Percentiles rank a stretch among this genome's conserved stretches.
phyloP scores from a whole-genome alignment of 2,113 vertebrate genomes.

The Peromyscus leucopus region DNA sequence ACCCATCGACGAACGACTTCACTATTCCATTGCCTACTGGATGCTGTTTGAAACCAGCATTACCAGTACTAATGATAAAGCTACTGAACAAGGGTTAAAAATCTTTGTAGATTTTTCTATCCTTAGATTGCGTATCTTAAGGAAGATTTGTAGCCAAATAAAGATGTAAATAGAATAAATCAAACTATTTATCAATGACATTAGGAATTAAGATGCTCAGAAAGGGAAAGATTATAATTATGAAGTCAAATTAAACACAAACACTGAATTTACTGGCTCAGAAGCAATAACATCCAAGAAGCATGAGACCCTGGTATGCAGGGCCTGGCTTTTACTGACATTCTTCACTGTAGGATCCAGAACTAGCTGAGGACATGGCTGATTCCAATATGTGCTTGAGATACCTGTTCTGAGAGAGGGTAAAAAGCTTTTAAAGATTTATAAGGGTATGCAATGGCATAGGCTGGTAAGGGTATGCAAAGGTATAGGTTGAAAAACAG shows the following conservation, averaged over 20 bases:
- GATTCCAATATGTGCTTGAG: not conserved
- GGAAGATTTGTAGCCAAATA: not conserved
- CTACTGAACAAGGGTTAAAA: not conserved
- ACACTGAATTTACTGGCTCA: not conserved
- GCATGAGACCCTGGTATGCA: not conserved
- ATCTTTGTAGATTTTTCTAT: not conserved
- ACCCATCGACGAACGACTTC: not conserved
- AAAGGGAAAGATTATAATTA: not conserved
- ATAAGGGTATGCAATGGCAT: not conserved
- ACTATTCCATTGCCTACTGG: not conserved
- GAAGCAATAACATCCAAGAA: not conserved
- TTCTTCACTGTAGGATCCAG: not conserved
- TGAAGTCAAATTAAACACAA: constrained; percentile 5
- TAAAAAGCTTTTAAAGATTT: not conserved
- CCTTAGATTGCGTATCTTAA: not conserved
- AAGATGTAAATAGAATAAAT: not conserved
- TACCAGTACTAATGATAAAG: not conserved
- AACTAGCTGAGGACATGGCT: not conserved
- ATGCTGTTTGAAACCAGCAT: not conserved
- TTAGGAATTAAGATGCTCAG: not conserved
- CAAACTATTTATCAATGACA: not conserved
- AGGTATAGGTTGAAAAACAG: not conserved
- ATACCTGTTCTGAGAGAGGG: not conserved
- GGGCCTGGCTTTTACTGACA: not conserved
- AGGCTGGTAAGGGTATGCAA: not conserved